Evolutionary conservation across 2,888 invertebrate genomes (phyloP).

Genomic region (Seira ritae): DNA sequence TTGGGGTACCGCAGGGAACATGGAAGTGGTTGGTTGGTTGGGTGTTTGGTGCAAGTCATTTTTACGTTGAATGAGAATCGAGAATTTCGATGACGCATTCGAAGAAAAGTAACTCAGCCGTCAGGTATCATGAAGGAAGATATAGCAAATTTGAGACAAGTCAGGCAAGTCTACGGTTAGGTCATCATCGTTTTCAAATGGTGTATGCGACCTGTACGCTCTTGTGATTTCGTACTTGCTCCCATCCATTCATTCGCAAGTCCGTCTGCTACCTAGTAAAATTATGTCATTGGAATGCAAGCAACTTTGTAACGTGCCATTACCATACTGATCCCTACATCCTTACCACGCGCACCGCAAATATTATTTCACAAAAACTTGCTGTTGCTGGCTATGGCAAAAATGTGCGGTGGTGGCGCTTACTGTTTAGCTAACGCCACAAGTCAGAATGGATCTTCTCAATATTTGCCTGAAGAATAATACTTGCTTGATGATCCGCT

Average conservation of each 20-base stretch:
- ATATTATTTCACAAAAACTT: background rate
- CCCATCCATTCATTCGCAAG: background rate
- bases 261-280: background rate
- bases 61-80: background rate
- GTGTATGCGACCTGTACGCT: background rate
- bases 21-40: slow-evolving; percentile 56
- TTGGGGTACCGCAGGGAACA: slow-evolving; percentile 52
- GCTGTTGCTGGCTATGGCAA: background rate
- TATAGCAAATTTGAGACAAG: background rate
- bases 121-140: background rate
- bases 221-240: too few species aligned
- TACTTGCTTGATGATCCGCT: too few species aligned
- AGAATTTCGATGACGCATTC: background rate
- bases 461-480: too few species aligned
- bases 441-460: background rate
- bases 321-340: too few species aligned
- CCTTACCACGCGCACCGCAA: too few species aligned
- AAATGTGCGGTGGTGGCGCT: background rate
- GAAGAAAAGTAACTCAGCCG: background rate
- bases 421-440: background rate
- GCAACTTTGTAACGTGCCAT: background rate
- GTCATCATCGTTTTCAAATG: background rate
- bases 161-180: background rate
- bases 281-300: slow-evolving; percentile 10
- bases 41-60: background rate